A percentile compares a stretch with the other conserved stretches of the same genome.
These are phyloP conservation scores for Heliconius ismenius DNA, from an alignment of 2,888 invertebrate species.

Conservation along the genomic window DNA sequence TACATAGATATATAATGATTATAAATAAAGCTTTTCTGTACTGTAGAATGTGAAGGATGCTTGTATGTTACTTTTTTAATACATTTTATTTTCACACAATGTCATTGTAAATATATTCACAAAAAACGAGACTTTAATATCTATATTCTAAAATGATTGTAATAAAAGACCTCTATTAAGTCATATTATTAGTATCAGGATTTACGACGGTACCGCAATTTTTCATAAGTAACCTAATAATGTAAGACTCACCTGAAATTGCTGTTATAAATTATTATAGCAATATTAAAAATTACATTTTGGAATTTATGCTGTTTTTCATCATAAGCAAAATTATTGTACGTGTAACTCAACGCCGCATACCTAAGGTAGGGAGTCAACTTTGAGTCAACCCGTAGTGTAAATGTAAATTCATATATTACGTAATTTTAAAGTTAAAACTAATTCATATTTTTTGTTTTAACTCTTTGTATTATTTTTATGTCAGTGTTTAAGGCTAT, in stretches of 20 bases:
- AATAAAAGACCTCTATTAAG: background rate
- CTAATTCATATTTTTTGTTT: too few relatives aligned
- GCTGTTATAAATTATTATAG: slow-evolving; percentile 18
- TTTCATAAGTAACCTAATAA: slow-evolving; percentile 20
- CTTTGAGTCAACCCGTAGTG: too few relatives aligned
- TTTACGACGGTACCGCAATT: slow-evolving; percentile 11
- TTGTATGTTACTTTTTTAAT: background rate
- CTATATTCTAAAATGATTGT: background rate
- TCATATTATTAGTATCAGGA: slow-evolving; percentile 9
- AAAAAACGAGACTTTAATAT: background rate
- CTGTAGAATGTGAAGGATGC: too few relatives aligned
- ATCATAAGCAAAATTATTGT: background rate
- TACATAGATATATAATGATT: too few relatives aligned
- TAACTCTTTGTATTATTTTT: too few relatives aligned
- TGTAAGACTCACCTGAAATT: slow-evolving; percentile 19
- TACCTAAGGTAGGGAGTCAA: too few relatives aligned
- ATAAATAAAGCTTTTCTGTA: too few relatives aligned
- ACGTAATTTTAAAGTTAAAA: too few relatives aligned
- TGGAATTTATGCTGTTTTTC: background rate
- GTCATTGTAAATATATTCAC: background rate
- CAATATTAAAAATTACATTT: slow-evolving; percentile 18
- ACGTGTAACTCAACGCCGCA: too few relatives aligned
- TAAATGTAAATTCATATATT: too few relatives aligned
- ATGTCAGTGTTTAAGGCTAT: too few relatives aligned
- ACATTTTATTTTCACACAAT: background rate